These are phyloP conservation scores for Rhamnusium bicolor DNA, from an alignment of 2,888 invertebrate species.

Conservation along the genomic window DNA sequence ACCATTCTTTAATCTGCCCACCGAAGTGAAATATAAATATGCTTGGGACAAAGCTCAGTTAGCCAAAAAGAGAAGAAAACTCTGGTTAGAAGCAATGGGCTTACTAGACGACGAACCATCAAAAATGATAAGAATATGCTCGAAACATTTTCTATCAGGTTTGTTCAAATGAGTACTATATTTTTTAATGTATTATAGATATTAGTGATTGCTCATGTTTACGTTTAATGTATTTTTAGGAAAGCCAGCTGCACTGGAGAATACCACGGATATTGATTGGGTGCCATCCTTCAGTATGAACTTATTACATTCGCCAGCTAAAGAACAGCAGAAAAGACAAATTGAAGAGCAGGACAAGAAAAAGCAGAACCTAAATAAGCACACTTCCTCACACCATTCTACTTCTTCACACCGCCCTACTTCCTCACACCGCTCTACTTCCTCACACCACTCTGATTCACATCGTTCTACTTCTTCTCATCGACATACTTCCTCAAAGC, in stretches of 20 bases:
- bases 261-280: constrained; percentile 6
- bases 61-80: constrained; percentile 14
- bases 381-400: background rate
- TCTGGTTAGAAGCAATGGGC: constrained; percentile 22
- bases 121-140: constrained; percentile 1
- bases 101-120: background rate
- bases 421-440: background rate
- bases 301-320: background rate
- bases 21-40: constrained; percentile 3
- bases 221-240: background rate
- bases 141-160: constrained; percentile 25
- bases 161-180: too few relatives aligned
- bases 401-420: background rate
- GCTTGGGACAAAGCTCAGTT: constrained; percentile 14
- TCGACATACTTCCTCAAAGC: background rate
- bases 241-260: constrained; percentile 12
- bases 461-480: background rate
- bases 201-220: background rate
- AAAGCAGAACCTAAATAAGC: background rate
- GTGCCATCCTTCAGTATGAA: constrained; percentile 11
- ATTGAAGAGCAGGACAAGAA: background rate
- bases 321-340: background rate
- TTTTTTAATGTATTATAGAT: background rate
- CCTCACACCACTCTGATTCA: background rate
- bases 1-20: constrained; percentile 18